Percentiles rank a stretch among this genome's conserved stretches.
Conservation (phyloP, 2,797 vertebrate species). For the Halcyon chelicuti region DNA sequence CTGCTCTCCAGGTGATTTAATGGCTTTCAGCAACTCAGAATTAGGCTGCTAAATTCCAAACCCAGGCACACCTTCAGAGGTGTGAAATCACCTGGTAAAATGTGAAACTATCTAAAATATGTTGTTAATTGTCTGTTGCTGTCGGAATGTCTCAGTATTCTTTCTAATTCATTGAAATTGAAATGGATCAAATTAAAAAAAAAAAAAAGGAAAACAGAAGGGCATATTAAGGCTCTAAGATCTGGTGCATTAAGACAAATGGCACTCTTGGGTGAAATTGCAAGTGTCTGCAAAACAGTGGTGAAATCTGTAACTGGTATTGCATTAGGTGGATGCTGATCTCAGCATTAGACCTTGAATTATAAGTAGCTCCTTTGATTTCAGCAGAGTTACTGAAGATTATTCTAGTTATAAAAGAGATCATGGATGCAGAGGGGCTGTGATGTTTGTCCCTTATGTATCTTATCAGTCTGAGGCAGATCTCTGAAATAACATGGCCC, state of each 20-base stretch:
- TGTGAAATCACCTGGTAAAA: not conserved
- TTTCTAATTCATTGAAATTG: not conserved
- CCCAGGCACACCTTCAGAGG: not conserved
- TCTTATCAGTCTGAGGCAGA: not conserved
- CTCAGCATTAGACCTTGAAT: not conserved
- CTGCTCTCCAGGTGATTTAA: not conserved
- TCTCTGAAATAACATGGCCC: not conserved
- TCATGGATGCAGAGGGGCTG: not conserved
- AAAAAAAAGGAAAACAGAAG: not conserved
- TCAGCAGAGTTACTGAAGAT: not conserved
- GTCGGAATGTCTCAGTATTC: not conserved
- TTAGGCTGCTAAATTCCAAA: not conserved
- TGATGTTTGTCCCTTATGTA: not conserved
- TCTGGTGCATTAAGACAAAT: not conserved
- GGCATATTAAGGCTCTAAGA: not conserved
- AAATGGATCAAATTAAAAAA: not conserved
- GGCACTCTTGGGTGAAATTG: not conserved
- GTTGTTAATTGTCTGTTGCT: not conserved
- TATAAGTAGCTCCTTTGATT: not conserved
- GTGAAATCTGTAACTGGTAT: not conserved
- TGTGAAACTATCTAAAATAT: not conserved
- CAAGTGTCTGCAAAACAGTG: not conserved
- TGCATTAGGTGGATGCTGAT: not conserved
- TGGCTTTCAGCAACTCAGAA: not conserved
- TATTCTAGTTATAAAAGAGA: not conserved